phyloP scores from a whole-genome alignment of 2,113 vertebrate genomes.

The Grammomys dolichurus region DNA sequence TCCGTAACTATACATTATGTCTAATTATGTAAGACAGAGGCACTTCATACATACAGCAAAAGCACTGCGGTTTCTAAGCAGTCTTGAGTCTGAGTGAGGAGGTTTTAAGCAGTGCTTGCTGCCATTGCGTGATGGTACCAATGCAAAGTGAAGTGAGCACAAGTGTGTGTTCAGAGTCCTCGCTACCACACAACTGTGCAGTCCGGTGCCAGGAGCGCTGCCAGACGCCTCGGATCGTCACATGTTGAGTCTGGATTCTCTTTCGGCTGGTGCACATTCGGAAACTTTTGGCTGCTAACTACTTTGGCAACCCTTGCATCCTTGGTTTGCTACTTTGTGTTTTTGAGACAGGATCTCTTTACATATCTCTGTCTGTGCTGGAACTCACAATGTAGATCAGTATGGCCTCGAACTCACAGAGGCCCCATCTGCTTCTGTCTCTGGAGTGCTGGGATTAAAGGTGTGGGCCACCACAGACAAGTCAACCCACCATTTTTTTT shows the following conservation, averaged over 20 bases:
- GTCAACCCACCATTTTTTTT: neutral
- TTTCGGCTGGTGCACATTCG: neutral
- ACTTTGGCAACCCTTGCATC: neutral
- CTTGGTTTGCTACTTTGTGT: neutral
- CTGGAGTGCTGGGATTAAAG: neutral
- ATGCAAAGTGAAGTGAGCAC: neutral
- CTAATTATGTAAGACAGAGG: neutral
- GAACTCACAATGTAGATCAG: neutral
- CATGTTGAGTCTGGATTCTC: neutral
- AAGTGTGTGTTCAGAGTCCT: neutral
- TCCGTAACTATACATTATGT: no score
- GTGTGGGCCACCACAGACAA: neutral
- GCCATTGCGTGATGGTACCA: no score
- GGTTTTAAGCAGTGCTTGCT: neutral
- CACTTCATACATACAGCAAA: no score
- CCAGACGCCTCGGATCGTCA: neutral
- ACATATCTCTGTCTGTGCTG: no score
- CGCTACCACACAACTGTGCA: neutral
- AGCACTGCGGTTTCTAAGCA: neutral
- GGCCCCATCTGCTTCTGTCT: neutral
- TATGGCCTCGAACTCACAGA: neutral
- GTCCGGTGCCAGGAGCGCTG: neutral
- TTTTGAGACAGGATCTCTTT: neutral
- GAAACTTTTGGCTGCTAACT: neutral
- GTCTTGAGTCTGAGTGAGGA: neutral